These are phyloP conservation scores for Archaeoteleia sp. DNA, from an alignment of 2,888 invertebrate species.

Conservation along the genomic window DNA sequence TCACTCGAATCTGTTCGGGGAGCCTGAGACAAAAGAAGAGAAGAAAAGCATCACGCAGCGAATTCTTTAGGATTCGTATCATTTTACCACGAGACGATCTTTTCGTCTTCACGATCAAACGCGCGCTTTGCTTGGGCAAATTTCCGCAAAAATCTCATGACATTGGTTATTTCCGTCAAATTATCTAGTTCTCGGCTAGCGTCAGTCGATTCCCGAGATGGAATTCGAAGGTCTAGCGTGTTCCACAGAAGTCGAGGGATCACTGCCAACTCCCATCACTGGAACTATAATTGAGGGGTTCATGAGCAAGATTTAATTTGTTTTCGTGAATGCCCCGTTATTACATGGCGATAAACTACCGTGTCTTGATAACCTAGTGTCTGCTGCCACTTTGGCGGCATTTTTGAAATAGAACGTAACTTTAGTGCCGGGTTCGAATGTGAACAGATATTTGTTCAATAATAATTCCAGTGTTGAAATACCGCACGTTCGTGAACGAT, in stretches of 20 bases:
- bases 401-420: background rate
- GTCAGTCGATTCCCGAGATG: background rate
- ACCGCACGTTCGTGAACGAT: background rate
- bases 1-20: slow-evolving; percentile 23
- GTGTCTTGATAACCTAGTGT: slow-evolving; percentile 41
- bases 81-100: background rate
- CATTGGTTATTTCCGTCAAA: too few relatives aligned
- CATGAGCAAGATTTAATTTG: slow-evolving; percentile 54
- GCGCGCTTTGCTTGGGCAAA: background rate
- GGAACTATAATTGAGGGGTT: slow-evolving; percentile 49
- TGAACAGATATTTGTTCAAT: slow-evolving; percentile 1
- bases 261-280: too few relatives aligned
- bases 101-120: background rate
- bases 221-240: slow-evolving; percentile 19
- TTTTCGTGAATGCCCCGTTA: slow-evolving; percentile 46
- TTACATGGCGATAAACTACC: slow-evolving; percentile 52
- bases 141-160: too few relatives aligned
- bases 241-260: slow-evolving; percentile 19
- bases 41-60: slow-evolving; percentile 5
- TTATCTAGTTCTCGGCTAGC: background rate
- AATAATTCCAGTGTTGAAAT: background rate
- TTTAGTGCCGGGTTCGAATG: background rate
- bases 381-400: slow-evolving; percentile 4
- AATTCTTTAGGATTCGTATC: slow-evolving; percentile 4
- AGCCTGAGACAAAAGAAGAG: slow-evolving; percentile 6